These are phyloP conservation scores for Amazona finschi DNA, from an alignment of 2,797 vertebrate genomes.

Conservation along the genomic window DNA sequence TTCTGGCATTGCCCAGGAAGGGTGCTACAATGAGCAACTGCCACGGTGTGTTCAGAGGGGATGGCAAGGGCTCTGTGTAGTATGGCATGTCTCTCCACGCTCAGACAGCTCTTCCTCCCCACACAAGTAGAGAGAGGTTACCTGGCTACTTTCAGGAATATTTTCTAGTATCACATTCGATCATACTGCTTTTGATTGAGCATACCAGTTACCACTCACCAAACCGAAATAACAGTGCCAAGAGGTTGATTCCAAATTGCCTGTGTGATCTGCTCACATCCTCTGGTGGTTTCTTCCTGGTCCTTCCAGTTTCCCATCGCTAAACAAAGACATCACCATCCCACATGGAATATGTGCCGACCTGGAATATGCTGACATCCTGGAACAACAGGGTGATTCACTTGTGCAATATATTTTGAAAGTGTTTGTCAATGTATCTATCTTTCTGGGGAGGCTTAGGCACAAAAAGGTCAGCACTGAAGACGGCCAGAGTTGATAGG, in stretches of 20 bases:
- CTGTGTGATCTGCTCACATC: not conserved
- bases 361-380: not conserved
- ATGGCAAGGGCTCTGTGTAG: no score
- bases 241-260: not conserved
- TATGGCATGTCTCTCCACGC: not conserved
- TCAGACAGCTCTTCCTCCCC: no score
- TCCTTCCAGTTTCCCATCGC: no score
- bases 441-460: not conserved
- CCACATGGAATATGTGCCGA: no score
- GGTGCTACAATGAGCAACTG: accelerated
- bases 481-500: no score
- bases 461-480: not conserved
- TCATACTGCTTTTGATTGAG: not conserved
- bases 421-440: not conserved
- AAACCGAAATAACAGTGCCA: not conserved
- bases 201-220: not conserved
- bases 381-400: no score
- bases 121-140: accelerated
- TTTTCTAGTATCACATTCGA: accelerated
- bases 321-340: not conserved
- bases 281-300: no score
- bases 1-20: accelerated
- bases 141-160: not conserved
- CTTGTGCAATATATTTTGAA: no score
- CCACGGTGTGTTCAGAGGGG: no score